phyloP scores from a whole-genome alignment of 2,113 vertebrate genomes.

The Ameiurus melas region DNA sequence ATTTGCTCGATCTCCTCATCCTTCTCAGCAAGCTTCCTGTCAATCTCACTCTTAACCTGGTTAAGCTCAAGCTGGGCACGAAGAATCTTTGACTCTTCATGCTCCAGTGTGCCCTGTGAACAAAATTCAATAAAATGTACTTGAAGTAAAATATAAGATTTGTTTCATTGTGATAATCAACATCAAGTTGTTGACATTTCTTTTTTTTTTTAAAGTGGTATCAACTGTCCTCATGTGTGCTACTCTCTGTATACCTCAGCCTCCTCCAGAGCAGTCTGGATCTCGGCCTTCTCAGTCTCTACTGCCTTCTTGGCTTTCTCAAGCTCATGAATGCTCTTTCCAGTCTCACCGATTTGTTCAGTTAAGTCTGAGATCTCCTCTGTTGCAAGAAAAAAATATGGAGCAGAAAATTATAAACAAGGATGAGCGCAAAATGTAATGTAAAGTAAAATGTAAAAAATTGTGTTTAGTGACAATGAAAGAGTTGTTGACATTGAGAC shows the following conservation, averaged over 20 bases:
- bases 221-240: neutral
- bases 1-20: slow-evolving; percentile 76
- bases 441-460: neutral
- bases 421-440: neutral
- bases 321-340: slow-evolving; percentile 79
- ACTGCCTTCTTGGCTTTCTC: slow-evolving; percentile 80
- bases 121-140: neutral
- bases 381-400: slow-evolving; percentile 6
- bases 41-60: slow-evolving; percentile 73
- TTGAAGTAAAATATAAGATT: neutral
- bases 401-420: neutral
- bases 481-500: neutral
- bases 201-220: neutral
- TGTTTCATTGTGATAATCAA: neutral
- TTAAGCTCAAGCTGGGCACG: slow-evolving; percentile 72
- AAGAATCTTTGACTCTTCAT: slow-evolving; percentile 75
- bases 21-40: slow-evolving; percentile 74
- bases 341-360: slow-evolving; percentile 63
- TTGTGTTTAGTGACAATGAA: slow-evolving; percentile 25
- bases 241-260: slow-evolving; percentile 33
- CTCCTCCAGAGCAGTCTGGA: slow-evolving; percentile 49
- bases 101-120: slow-evolving; percentile 70
- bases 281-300: slow-evolving; percentile 49
- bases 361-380: slow-evolving; percentile 58
- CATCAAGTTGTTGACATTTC: neutral